Evolutionary conservation across 2,888 invertebrate genomes (phyloP), one percentile per base, ranked within the genome.

Genomic region (Cataglyphis rosenhaueri): DNA sequence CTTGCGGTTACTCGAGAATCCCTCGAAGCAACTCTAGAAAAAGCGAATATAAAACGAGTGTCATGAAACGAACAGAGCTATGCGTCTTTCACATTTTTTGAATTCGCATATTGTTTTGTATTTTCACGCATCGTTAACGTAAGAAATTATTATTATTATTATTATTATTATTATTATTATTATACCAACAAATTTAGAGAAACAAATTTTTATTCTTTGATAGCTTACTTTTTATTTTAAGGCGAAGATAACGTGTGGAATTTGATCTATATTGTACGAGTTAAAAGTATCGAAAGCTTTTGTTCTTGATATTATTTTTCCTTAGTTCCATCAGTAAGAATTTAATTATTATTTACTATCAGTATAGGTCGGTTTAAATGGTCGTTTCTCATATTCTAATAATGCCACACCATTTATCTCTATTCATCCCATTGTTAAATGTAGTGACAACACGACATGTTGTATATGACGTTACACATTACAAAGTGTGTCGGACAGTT

Each of bases 1-100:
- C 82, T 78, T 38, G 12, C 35, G 48, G 35, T 35, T 35, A 66
- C 38, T 57, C 44, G 62, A 62, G 62, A 62, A 62, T 74, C n/a
- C 35, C 48, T 62, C 29, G 38, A 32, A 61, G 62, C 41, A 21
- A 59, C 25, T 44, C 32, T 78, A 21, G 78, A 44, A 44, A 44
- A 59, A 78, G 29, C 18, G 55, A 38, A 68, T 68, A 57, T 70
- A 21, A 32, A 32, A 70, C 52, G 68, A 57, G 38, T 29, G 35
- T 18, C 21, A 21, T 12, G 41, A 78, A 18, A 70, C 32, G 70
- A 68, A 41, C 4, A 52, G 15, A 66, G 55, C 55, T 44, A 59
- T 59, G 4, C 32, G 21, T 32, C 21, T 70, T 44, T 78, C 25
- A 25, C 57, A 25, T 59, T 21, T 59, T 21, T 9, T n/a, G 21